Percentiles rank a stretch among this genome's conserved stretches.
phyloP scores from a whole-genome alignment of 2,113 vertebrate genomes.

The Boulengeromyrus knoepffleri region DNA sequence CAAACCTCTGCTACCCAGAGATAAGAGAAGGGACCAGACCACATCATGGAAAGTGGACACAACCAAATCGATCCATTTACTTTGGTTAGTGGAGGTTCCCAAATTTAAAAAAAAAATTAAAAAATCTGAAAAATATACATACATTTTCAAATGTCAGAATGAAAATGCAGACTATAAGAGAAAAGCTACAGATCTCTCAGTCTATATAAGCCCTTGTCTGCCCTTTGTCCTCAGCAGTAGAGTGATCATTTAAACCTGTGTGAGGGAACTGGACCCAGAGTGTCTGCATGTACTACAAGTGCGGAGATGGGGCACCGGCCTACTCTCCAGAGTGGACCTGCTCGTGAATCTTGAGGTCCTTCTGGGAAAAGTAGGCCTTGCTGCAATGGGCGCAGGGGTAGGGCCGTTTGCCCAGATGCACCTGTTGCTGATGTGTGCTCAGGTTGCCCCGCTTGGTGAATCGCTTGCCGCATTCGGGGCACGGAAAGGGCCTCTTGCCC shows the following conservation, averaged over 20 bases:
- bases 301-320: not conserved
- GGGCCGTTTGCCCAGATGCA: conserved; percentile 24
- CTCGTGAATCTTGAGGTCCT: conserved; percentile 8
- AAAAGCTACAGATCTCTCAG: not conserved
- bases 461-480: conserved; percentile 23
- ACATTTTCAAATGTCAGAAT: not conserved
- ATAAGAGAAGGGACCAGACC: not conserved
- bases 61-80: not conserved
- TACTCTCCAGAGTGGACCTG: conserved; percentile 2
- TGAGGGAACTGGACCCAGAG: not conserved
- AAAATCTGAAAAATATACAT: not conserved
- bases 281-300: not conserved
- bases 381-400: conserved; percentile 16
- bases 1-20: not conserved
- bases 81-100: not conserved
- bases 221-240: not conserved
- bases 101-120: not conserved
- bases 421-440: conserved; percentile 9
- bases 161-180: not conserved
- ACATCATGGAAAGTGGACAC: not conserved
- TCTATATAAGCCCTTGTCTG: not conserved
- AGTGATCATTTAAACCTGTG: not conserved
- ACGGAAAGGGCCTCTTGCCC: conserved; percentile 31
- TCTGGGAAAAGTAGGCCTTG: conserved; percentile 15
- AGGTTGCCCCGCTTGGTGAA: conserved; percentile 19